Evolutionary conservation across 92 coral and sea anemone species (phyloP).

Genomic region (Ricordea florida): DNA sequence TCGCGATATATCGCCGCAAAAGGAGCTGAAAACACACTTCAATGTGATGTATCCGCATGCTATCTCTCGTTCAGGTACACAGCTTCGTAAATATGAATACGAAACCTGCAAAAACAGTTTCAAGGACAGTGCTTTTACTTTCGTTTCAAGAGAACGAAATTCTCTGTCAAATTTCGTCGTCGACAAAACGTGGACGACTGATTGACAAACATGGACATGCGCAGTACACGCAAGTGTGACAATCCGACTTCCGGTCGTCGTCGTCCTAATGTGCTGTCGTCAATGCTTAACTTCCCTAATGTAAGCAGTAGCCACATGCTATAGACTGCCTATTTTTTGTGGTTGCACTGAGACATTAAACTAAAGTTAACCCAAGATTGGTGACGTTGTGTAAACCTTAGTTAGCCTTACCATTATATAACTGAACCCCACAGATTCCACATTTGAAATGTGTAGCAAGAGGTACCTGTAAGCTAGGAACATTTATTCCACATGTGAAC

Average conservation of each 20-base stretch:
- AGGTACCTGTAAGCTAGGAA: too few relatives aligned
- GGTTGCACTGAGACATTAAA: too few relatives aligned
- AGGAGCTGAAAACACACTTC: not conserved
- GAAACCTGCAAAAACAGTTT: not conserved
- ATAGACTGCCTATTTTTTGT: too few relatives aligned
- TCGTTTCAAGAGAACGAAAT: not conserved
- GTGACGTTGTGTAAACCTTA: too few relatives aligned
- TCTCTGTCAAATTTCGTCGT: slow-evolving; percentile 4
- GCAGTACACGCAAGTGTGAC: not conserved
- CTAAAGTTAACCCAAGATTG: too few relatives aligned
- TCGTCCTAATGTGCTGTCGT: not conserved
- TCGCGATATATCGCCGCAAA: not conserved
- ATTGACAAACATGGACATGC: not conserved
- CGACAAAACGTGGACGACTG: slow-evolving; percentile 22
- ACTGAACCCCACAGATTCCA: too few relatives aligned
- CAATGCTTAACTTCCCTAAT: too few relatives aligned
- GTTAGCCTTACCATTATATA: too few relatives aligned
- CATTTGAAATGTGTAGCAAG: too few relatives aligned
- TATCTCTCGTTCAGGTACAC: not conserved
- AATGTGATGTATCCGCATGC: not conserved
- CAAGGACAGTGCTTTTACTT: not conserved
- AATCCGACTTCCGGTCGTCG: slow-evolving; percentile 19
- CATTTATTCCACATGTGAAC: too few relatives aligned
- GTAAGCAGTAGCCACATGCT: too few relatives aligned
- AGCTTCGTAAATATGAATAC: not conserved